Base-by-base conservation (phyloP, 1,140 invertebrate species). In the Chrysomallon squamiferum region DNA sequence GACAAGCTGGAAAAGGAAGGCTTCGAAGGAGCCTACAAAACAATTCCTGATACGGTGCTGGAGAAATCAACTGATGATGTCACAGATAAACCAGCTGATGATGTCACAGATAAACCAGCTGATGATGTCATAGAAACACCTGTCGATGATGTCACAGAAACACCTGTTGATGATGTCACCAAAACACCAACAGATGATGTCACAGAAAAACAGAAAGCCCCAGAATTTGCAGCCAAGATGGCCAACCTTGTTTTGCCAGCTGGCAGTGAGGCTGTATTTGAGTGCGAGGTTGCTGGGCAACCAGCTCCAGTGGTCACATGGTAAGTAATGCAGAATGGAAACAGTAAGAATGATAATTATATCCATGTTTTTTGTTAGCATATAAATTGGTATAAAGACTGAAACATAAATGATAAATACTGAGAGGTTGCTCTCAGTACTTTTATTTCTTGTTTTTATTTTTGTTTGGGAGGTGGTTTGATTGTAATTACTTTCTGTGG, bases 1-100 rank as follows among this genome's bases (percentile, higher is more conserved):
- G 38, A 69, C 35, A 59, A 72, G 41, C 69, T 81, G 33, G 68
- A 71, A 22, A 59, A 67, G 13, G 62, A 74, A 47, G 78, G 75
- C 25, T 81, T 77, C 63, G 74, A 75, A 65, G 79, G 79, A 54
- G 72, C 73, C n/a, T 79, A 73, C 58, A 68, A 73, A 60, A 67
- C 71, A 41, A 68, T 72, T 38, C 35, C 35, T 7, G 35, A 38
- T 7, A 38, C 35, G 15, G 15, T 49, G 64, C 62, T 38, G 22
- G 65, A 64, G 54, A 50, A 49, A 43, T 33, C 57, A 18, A 49
- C 38, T 9, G 29, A 35, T 32, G 45, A 52, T 22, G 52, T 54
- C 9, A 69, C 62, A 58, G 65, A 64, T 49, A 50, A 49, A 43
- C 35, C 57, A 18, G 35, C 38, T 9, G 29, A 35, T 32, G 45